These are phyloP conservation scores for Spilarctia lutea DNA, from an alignment of 2,888 invertebrate species.

Conservation along the genomic window DNA sequence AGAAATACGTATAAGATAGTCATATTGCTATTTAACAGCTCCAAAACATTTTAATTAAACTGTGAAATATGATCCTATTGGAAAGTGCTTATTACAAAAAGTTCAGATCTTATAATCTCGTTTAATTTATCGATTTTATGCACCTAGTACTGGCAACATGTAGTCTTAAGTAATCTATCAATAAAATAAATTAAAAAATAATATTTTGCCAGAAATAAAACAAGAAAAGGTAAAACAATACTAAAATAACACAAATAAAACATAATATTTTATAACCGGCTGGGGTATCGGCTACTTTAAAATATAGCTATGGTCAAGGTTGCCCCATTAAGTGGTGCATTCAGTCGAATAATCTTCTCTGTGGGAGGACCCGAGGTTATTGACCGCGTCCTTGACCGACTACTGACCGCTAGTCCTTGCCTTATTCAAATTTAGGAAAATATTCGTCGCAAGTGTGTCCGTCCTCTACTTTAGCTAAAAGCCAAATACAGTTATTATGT, in stretches of 20 bases:
- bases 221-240: not conserved
- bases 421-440: conserved; percentile 53
- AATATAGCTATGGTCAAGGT: conserved; percentile 14
- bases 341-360: conserved; percentile 19
- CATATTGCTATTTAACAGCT: not conserved
- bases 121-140: not conserved
- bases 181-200: not conserved
- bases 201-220: not conserved
- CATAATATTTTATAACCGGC: conserved; percentile 1
- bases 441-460: conserved; percentile 20
- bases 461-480: not conserved
- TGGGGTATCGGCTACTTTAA: conserved; percentile 16
- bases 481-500: conserved; percentile 2
- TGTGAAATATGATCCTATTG: not conserved
- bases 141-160: not conserved
- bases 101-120: not conserved
- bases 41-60: too few relatives aligned
- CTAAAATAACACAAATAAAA: too few relatives aligned
- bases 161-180: not conserved
- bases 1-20: not conserved
- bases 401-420: conserved; percentile 40
- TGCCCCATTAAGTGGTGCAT: conserved; percentile 21
- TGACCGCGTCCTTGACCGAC: conserved; percentile 80
- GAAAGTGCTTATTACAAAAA: not conserved
- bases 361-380: conserved; percentile 63